Evolutionary conservation across 2,797 vertebrate species (phyloP).

Genomic region (Rhincodon typus): DNA sequence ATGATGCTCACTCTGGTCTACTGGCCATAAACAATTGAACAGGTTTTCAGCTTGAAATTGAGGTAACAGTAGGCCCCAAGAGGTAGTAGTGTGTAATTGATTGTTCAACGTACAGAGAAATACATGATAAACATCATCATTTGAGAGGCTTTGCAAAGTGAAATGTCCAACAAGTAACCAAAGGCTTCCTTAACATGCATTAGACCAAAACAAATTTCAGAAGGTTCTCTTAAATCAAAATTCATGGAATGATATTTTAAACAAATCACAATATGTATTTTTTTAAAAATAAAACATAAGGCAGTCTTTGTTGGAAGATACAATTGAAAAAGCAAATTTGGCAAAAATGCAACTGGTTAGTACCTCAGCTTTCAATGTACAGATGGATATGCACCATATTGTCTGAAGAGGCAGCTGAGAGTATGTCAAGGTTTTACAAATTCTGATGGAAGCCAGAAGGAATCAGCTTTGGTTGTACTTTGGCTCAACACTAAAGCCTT

Average conservation of each 20-base stretch:
- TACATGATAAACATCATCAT: constrained; percentile 63
- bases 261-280: neutral
- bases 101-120: constrained; percentile 79
- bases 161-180: constrained; percentile 52
- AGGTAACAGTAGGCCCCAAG: constrained; percentile 90
- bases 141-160: constrained; percentile 61
- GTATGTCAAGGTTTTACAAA: neutral
- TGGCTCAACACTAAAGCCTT: constrained; percentile 53
- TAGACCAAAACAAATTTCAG: constrained; percentile 51
- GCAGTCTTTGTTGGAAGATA: neutral
- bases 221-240: constrained; percentile 18
- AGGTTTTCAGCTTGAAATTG: constrained; percentile 82
- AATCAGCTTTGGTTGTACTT: constrained; percentile 46
- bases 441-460: constrained; percentile 46
- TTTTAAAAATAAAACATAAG: neutral
- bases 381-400: neutral
- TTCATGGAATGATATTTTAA: neutral
- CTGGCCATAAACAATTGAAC: constrained; percentile 66
- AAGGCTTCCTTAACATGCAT: constrained; percentile 53
- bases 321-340: neutral
- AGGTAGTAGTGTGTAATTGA: constrained; percentile 90
- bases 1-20: constrained; percentile 77
- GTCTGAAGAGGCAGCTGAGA: neutral
- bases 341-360: neutral
- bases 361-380: neutral